These are phyloP conservation scores for Ovibos moschatus DNA, from an alignment of 2,113 vertebrate genomes.

Conservation along the genomic window DNA sequence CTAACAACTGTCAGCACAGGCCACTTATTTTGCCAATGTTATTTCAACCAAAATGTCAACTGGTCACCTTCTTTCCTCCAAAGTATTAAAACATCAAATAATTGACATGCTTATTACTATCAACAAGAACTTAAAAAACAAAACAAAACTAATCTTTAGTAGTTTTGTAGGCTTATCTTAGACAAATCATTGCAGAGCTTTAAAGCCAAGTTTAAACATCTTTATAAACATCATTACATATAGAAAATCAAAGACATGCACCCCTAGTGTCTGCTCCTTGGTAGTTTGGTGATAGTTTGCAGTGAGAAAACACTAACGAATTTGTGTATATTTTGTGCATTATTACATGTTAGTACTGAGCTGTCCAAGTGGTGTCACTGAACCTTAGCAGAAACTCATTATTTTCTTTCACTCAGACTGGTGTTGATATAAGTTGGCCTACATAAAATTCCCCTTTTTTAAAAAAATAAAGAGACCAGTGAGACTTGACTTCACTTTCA, in stretches of 20 bases:
- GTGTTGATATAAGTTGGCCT: background rate
- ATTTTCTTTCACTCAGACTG: background rate
- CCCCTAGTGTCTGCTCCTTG: background rate
- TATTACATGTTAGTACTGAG: background rate
- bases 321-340: background rate
- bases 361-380: background rate
- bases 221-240: background rate
- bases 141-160: background rate
- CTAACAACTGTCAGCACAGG: background rate
- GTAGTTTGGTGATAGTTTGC: background rate
- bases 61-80: background rate
- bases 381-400: background rate
- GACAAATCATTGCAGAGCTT: background rate
- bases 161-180: background rate
- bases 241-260: background rate
- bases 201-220: constrained; percentile 2
- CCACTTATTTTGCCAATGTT: background rate
- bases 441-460: background rate
- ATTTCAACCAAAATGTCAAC: background rate
- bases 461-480: background rate
- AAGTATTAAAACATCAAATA: background rate
- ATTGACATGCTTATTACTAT: background rate
- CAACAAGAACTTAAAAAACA: background rate
- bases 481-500: background rate
- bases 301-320: background rate